A percentile compares a stretch with the other conserved stretches of the same genome.
Evolutionary conservation across 2,113 vertebrate genomes (phyloP).

Genomic region (Odocoileus hemionus): DNA sequence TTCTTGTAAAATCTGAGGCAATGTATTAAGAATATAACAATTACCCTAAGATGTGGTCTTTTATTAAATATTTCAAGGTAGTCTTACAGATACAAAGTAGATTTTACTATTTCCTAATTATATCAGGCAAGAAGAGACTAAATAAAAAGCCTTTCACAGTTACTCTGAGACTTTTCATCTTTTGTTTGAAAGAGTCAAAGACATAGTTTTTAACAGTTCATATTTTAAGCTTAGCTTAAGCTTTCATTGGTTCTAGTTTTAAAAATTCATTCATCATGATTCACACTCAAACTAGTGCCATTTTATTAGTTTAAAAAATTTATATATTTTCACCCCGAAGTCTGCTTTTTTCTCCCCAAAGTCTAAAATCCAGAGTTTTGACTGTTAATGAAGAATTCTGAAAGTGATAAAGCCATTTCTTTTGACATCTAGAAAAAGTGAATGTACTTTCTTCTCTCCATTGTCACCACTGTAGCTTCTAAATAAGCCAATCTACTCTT

Average conservation of each 20-base stretch:
- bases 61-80: neutral
- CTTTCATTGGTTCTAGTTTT: neutral
- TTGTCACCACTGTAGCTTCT: neutral
- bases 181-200: neutral
- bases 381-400: neutral
- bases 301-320: neutral
- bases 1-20: neutral
- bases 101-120: neutral
- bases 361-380: neutral
- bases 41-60: neutral
- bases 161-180: neutral
- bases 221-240: neutral
- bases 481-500: neutral
- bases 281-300: neutral
- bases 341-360: neutral
- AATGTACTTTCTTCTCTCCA: neutral
- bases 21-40: neutral
- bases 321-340: neutral
- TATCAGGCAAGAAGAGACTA: neutral
- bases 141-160: neutral
- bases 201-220: neutral
- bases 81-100: neutral
- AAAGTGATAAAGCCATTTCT: neutral
- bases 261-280: neutral
- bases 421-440: neutral